Evolutionary conservation across 2,113 vertebrate genomes (phyloP), one percentile per base, ranked within the genome.

Genomic region (Microtus ochrogaster): DNA sequence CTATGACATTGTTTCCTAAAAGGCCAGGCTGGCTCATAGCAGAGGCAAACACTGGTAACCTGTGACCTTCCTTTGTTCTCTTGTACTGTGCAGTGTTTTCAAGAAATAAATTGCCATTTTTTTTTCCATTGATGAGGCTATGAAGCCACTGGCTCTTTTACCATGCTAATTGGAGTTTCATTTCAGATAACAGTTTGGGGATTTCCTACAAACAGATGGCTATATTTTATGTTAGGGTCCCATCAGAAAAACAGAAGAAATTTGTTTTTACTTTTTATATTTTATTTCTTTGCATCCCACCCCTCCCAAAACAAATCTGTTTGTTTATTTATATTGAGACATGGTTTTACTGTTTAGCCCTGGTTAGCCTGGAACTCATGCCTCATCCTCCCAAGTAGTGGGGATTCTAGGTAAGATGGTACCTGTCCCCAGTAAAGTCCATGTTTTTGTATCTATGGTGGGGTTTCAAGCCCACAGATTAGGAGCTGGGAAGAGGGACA

Each of bases 141-240:
- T 70, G 41, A 89, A 84, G 66, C 72, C 70, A 91, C 72, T 81
- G 19, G 39, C 70, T 79, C 55, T 91, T 58, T 39, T 44, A 68
- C 10, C 72, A 30, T 94, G 72, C 47, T 93, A 82, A 87, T 44
- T 83, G n/a, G 74, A 78, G 44, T 86, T 30, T 87, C n/a, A n/a
- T 63, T 89, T 94, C 33, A 81, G 65, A 84, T 79, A 89, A 77
- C 22, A 28, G 55, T 79, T 89, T 90, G 49, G 63, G 26, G 47
- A 72, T 92, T 90, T 92, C 79, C 65, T 73, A 28, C 47, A 74
- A 66, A 92, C 14, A 30, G n/a, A 83, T 52, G 5, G 26, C n/a
- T 87, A 55, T 84, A 10, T 82, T 91, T 10, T 86, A 77, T 86
- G 39, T 61, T 63, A 92, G 44, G 12, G 21, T 94, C 83, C 21